Percentiles rank a stretch among this genome's conserved stretches.
Evolutionary conservation across 2,797 vertebrate genomes (phyloP).

Genomic region (Hyperoplus lanceolatus): DNA sequence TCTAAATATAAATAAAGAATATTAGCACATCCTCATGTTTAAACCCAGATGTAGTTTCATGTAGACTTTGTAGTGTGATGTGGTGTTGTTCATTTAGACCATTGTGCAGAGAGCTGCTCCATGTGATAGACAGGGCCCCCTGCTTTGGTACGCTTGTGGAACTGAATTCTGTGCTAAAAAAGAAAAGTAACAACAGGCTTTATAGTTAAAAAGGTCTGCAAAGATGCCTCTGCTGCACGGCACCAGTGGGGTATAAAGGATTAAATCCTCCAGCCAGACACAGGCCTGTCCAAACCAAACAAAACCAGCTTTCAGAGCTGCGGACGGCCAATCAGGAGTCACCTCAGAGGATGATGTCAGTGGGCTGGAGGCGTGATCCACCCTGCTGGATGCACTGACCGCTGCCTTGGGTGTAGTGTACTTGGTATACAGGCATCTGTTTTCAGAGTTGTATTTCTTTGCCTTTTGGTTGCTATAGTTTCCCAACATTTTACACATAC

Average conservation of each 20-base stretch:
- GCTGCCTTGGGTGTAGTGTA: constrained; percentile 27
- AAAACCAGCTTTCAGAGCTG: constrained; percentile 75
- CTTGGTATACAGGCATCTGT: constrained; percentile 13
- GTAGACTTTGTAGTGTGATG: background rate
- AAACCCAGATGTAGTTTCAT: background rate
- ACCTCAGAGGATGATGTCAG: constrained; percentile 67
- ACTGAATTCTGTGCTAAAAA: constrained; percentile 58
- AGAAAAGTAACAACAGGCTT: constrained; percentile 67
- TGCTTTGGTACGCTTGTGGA: constrained; percentile 50
- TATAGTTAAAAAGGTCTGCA: constrained; percentile 67
- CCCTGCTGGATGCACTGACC: constrained; percentile 29
- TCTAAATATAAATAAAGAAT: background rate
- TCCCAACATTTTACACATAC: no score
- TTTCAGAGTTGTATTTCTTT: background rate
- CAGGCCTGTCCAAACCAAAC: constrained; percentile 67
- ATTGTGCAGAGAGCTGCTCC: constrained; percentile 43
- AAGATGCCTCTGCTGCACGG: constrained; percentile 69
- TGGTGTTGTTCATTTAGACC: background rate
- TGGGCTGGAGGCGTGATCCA: constrained; percentile 43
- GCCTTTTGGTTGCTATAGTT: no score
- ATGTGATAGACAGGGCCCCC: constrained; percentile 35
- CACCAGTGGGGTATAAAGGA: constrained; percentile 69
- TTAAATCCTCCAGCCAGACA: constrained; percentile 78
- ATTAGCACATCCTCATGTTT: background rate
- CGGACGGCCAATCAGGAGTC: constrained; percentile 62